Evolutionary conservation across 2,113 vertebrate genomes (phyloP).

Genomic region (Rynchops niger): DNA sequence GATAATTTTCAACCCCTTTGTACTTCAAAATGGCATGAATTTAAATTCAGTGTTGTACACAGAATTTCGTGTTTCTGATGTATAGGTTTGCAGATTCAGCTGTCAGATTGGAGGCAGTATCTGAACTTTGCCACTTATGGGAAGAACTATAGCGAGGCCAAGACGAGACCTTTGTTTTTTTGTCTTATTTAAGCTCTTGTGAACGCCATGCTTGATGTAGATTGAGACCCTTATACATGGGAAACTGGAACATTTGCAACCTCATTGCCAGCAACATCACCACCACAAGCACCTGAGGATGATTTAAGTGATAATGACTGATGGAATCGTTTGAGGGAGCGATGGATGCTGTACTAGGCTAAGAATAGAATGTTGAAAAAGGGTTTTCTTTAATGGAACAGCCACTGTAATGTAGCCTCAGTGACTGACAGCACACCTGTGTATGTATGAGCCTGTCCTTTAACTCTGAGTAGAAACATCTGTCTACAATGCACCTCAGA

Average conservation of each 20-base stretch:
- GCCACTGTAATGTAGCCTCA: neutral
- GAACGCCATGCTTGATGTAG: accelerated
- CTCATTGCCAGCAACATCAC: neutral
- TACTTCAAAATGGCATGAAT: neutral
- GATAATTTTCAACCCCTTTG: neutral
- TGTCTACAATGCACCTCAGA: neutral
- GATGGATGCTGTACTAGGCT: neutral
- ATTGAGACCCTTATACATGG: neutral
- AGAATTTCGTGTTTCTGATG: neutral
- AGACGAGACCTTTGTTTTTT: neutral
- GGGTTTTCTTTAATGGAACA: neutral
- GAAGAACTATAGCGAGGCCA: neutral
- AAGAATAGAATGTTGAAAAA: neutral
- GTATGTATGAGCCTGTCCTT: neutral
- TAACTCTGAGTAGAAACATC: neutral
- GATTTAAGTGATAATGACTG: too few relatives aligned
- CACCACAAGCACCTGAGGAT: neutral
- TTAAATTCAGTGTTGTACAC: neutral
- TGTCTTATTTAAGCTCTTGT: neutral
- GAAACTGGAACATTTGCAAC: neutral
- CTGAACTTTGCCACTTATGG: neutral
- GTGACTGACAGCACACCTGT: neutral
- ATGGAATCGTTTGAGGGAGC: neutral
- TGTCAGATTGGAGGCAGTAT: neutral
- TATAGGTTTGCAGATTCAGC: neutral